phyloP scores from a whole-genome alignment of 2,113 vertebrate genomes.

The Bos taurus region ARS-UCD2.0 NC_037335.1:17240501-17241000 shows the following conservation, averaged over 20 bases:
- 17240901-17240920: not conserved
- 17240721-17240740: constrained; percentile 20
- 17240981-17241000: not conserved
- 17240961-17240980: not conserved
- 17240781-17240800: not conserved
- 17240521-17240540: not conserved
- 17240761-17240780: not conserved
- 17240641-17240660: not conserved
- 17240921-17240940: not conserved
- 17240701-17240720: not conserved
- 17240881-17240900: not conserved
- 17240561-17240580: not conserved
- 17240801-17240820: not conserved
- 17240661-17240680: not conserved
- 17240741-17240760: not conserved
- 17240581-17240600: not conserved
- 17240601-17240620: not conserved
- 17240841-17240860: not conserved
- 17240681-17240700: not conserved
- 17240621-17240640: not conserved
- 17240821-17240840: not conserved
- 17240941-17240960: not conserved
- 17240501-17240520: not conserved
- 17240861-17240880: not conserved
- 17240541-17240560: not conserved